A percentile compares a stretch with the other conserved stretches of the same genome.
phyloP scores from a whole-genome alignment of 2,888 invertebrate genomes.

The Leptothorax acervorum region DNA sequence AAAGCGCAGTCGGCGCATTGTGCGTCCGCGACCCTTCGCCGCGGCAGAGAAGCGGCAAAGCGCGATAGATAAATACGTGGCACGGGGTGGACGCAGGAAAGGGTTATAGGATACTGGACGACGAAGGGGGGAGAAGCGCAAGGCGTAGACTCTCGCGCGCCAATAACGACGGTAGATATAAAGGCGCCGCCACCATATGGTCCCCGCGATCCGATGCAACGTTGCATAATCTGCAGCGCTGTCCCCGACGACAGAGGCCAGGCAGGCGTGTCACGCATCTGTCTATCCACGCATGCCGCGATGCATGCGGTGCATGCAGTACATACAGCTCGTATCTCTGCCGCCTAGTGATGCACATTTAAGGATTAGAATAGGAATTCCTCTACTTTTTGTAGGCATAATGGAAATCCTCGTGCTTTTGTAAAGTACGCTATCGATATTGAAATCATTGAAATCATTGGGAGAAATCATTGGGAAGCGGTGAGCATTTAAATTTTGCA shows the following conservation, averaged over 20 bases:
- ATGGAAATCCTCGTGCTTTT: constrained; percentile 61
- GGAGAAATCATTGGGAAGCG: not conserved
- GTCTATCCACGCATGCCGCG: constrained; percentile 69
- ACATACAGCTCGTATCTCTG: constrained; percentile 52
- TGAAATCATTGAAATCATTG: not conserved
- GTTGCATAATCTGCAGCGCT: constrained; percentile 79
- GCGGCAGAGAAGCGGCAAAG: constrained; percentile 62
- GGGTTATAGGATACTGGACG: constrained; percentile 62
- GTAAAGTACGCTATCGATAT: not conserved
- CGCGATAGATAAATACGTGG: constrained; percentile 59
- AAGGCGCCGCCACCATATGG: constrained; percentile 83
- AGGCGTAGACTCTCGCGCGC: constrained; percentile 71
- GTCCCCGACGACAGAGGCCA: constrained; percentile 65
- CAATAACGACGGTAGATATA: constrained; percentile 79
- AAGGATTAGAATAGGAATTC: constrained; percentile 29
- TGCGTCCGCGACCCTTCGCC: constrained; percentile 61
- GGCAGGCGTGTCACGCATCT: constrained; percentile 83
- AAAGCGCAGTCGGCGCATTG: constrained; percentile 34
- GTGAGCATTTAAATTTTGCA: not conserved
- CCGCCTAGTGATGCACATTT: constrained; percentile 5
- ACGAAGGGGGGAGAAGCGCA: constrained; percentile 28
- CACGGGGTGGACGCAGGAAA: constrained; percentile 61
- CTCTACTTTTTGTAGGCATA: not conserved
- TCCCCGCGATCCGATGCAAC: constrained; percentile 66
- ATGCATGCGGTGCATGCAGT: constrained; percentile 40